These are phyloP conservation scores for Haliclona indistincta DNA, from an alignment of 37 sponge, comb jelly and placozoan genomes.

Conservation along the genomic window DNA sequence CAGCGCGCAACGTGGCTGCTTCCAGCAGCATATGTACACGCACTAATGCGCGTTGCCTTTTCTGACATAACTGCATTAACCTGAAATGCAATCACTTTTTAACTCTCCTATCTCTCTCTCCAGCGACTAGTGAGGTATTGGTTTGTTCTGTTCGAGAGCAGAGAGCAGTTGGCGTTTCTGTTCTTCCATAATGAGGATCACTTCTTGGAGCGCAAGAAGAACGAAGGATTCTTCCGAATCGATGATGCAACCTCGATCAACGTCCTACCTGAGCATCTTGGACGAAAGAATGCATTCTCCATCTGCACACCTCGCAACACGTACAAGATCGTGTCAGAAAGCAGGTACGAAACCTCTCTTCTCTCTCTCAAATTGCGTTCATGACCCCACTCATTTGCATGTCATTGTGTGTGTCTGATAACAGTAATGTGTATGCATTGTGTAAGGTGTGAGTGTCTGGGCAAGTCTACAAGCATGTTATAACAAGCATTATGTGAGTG, in stretches of 20 bases:
- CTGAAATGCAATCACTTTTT: neutral
- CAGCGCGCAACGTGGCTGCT: too few relatives aligned
- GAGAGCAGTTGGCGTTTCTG: slow-evolving; percentile 51
- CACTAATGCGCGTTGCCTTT: neutral
- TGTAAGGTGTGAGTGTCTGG: too few relatives aligned
- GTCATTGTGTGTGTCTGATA: too few relatives aligned
- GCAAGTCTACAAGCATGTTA: too few relatives aligned
- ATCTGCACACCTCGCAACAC: slow-evolving; percentile 5
- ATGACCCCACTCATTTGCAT: neutral
- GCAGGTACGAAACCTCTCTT: slow-evolving; percentile 50
- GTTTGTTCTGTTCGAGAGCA: slow-evolving; percentile 73
- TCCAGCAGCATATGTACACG: too few relatives aligned
- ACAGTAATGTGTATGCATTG: too few relatives aligned
- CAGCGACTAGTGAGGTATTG: slow-evolving; percentile 63
- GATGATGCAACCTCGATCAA: slow-evolving; percentile 50
- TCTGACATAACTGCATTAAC: neutral
- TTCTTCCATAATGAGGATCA: slow-evolving; percentile 63
- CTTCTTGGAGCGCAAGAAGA: slow-evolving; percentile 51
- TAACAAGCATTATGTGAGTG: too few relatives aligned
- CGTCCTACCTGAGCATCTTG: slow-evolving; percentile 49
- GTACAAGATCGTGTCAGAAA: slow-evolving; percentile 48
- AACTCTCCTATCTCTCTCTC: neutral
- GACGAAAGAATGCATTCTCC: slow-evolving; percentile 41
- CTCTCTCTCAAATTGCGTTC: too few relatives aligned
- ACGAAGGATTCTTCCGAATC: slow-evolving; percentile 67